These are phyloP conservation scores for Gyps fulvus DNA, from an alignment of 2,113 vertebrate genomes.

Conservation along the genomic window DNA sequence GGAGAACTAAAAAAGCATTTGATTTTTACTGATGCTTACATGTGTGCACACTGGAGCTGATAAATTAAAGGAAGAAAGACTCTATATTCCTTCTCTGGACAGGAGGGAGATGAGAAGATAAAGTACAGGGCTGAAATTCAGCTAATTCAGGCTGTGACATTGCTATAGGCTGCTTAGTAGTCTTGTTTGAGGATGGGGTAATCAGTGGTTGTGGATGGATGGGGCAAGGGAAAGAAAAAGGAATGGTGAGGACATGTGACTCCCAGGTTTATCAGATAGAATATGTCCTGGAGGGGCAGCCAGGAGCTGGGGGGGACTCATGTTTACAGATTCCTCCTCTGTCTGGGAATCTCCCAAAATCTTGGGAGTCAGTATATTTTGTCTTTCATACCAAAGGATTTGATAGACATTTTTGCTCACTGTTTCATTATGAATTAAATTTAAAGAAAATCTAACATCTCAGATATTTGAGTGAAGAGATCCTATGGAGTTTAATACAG, in stretches of 20 bases:
- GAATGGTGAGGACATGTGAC: rapidly evolving
- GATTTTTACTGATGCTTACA: constrained; percentile 2
- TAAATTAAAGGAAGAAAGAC: not conserved
- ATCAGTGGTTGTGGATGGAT: not conserved
- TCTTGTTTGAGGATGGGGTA: not conserved
- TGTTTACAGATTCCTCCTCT: not conserved
- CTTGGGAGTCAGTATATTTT: not conserved
- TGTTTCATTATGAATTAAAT: not conserved
- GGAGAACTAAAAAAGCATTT: not conserved
- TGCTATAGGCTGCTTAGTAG: not conserved
- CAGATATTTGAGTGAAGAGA: not conserved
- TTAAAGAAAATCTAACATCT: not conserved
- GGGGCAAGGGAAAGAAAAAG: not conserved
- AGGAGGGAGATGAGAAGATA: not conserved
- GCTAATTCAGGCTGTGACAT: not conserved
- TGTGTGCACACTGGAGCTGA: not conserved
- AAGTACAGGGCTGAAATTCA: not conserved
- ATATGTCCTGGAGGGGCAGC: rapidly evolving
- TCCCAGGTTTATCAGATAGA: not conserved
- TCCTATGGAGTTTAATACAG: not conserved
- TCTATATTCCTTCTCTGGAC: not conserved
- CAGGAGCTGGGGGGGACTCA: not conserved
- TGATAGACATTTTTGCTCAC: not conserved
- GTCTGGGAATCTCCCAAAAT: not conserved
- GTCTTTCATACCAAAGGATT: rapidly evolving